These are phyloP conservation scores for Leucozona laternaria DNA, from an alignment of 2,888 invertebrate species.

Conservation along the genomic window DNA sequence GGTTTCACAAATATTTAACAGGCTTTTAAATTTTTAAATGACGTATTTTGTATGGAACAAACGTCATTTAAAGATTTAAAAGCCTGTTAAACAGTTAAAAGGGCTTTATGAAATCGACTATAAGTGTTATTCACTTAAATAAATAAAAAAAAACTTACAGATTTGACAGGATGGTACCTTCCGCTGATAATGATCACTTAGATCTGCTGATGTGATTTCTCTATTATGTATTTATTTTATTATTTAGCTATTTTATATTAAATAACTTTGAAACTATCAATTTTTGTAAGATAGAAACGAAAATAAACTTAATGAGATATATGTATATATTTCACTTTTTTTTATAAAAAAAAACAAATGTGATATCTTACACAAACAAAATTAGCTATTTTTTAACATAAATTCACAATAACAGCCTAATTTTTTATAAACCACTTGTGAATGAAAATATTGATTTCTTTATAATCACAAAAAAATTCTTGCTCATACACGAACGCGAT, in stretches of 20 bases:
- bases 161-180: slow-evolving; percentile 15
- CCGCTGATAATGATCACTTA: neutral
- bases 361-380: neutral
- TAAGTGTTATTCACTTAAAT: no score
- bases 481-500: slow-evolving; percentile 32
- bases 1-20: no score
- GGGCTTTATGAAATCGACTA: no score
- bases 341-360: slow-evolving; percentile 14
- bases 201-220: neutral
- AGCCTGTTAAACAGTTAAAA: no score
- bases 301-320: slow-evolving; percentile 8
- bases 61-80: no score
- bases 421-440: slow-evolving; percentile 31
- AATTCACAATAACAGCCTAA: slow-evolving; percentile 32
- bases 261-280: neutral
- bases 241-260: slow-evolving; percentile 7
- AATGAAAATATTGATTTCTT: slow-evolving; percentile 12
- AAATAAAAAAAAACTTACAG: slow-evolving; percentile 45
- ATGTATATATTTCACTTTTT: slow-evolving; percentile 27
- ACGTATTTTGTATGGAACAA: no score
- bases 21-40: no score
- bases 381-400: slow-evolving; percentile 48
- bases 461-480: slow-evolving; percentile 31
- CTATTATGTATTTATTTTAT: neutral
- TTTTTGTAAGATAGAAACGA: slow-evolving; percentile 17